Percentiles rank a stretch among this genome's conserved stretches.
phyloP scores from a whole-genome alignment of 2,888 invertebrate species.

The Drosophila phalerata region DNA sequence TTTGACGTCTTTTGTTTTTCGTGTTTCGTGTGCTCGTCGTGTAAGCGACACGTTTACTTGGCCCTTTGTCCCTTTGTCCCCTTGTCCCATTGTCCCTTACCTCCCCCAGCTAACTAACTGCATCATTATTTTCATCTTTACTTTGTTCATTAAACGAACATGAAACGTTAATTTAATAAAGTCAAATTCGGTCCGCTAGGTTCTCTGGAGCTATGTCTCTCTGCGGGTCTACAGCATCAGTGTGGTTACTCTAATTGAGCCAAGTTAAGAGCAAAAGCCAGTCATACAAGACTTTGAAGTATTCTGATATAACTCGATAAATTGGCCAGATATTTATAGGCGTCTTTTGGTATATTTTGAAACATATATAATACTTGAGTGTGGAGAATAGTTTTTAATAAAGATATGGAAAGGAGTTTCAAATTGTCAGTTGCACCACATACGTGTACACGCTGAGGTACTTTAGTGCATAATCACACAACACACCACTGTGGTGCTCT shows the following conservation, averaged over 20 bases:
- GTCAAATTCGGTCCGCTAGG: conserved; percentile 57
- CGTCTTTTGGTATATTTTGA: background rate
- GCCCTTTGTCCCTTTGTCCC: conserved; percentile 22
- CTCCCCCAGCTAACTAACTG: conserved; percentile 50
- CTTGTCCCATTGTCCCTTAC: background rate
- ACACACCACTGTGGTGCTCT: conserved; percentile 53
- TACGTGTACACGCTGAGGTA: background rate
- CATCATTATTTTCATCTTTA: conserved; percentile 80
- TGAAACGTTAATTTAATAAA: conserved; percentile 82
- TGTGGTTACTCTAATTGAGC: conserved; percentile 42
- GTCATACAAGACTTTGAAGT: conserved; percentile 42
- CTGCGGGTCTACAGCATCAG: background rate
- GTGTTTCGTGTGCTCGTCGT: conserved; percentile 42
- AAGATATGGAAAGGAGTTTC: background rate
- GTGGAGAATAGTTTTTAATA: background rate
- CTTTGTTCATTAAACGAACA: conserved; percentile 82
- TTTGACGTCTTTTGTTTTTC: conserved; percentile 71
- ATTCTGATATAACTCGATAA: conserved; percentile 1
- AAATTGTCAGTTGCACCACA: background rate
- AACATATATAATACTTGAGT: background rate
- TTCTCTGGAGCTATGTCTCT: conserved; percentile 22
- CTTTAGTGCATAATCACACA: conserved; percentile 53
- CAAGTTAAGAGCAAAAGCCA: conserved; percentile 34
- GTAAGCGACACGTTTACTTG: conserved; percentile 72
- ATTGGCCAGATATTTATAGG: background rate